Conservation (phyloP, 2,888 invertebrate genomes). For the Phalera bucephala region DNA sequence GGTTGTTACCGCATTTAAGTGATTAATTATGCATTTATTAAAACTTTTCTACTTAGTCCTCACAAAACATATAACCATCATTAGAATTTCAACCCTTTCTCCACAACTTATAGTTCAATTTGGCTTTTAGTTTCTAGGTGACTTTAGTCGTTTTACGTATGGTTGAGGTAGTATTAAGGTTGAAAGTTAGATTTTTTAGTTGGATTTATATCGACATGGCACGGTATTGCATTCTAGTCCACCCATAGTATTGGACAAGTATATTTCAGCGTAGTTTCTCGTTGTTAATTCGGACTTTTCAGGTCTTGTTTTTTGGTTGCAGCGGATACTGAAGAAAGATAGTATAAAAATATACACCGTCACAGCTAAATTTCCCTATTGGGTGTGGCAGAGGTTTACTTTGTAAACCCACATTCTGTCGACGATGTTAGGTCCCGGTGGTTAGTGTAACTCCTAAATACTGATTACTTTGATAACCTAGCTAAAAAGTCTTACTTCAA, state of each 20-base stretch:
- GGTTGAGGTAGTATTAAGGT: too few relatives aligned
- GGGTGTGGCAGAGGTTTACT: too few relatives aligned
- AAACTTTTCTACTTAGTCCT: conserved; percentile 47
- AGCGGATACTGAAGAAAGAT: too few relatives aligned
- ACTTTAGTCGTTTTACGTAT: conserved; percentile 9
- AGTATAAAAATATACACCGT: too few relatives aligned
- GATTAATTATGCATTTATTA: conserved; percentile 63
- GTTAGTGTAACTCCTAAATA: too few relatives aligned
- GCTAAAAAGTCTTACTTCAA: too few relatives aligned
- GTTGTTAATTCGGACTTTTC: conserved; percentile 40
- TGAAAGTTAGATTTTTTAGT: conserved; percentile 64
- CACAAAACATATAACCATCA: conserved; percentile 17
- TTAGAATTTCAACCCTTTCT: neutral
- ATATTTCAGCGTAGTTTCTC: conserved; percentile 43
- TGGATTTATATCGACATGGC: conserved; percentile 72
- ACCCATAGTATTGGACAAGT: conserved; percentile 54
- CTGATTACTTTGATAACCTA: too few relatives aligned
- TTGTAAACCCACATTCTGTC: too few relatives aligned
- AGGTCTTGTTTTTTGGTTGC: too few relatives aligned
- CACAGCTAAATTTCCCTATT: too few relatives aligned
- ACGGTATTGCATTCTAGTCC: conserved; percentile 67
- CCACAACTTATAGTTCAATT: neutral
- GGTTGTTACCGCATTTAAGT: conserved; percentile 41
- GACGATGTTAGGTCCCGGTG: too few relatives aligned
- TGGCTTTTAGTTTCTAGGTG: neutral